Evolutionary conservation across 2,113 vertebrate genomes (phyloP).

Genomic region (Anguilla japonica): DNA sequence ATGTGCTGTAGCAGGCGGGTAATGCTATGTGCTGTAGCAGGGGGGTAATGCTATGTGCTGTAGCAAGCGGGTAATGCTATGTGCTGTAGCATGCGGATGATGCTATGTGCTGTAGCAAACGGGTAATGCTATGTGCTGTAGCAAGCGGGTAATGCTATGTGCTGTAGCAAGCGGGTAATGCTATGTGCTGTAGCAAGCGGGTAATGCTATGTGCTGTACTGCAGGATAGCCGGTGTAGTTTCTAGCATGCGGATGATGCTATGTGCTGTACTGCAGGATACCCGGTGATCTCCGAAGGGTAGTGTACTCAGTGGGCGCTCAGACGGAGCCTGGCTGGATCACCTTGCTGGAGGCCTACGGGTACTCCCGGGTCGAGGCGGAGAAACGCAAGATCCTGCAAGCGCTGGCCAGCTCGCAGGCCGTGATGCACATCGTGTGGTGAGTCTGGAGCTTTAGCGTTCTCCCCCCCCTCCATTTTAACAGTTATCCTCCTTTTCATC

Average conservation of each 20-base stretch:
- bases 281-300: slow-evolving; percentile 81
- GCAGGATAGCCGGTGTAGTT: no score
- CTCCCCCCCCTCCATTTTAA: no score
- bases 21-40: neutral
- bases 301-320: slow-evolving; percentile 82
- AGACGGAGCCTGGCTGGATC: slow-evolving; percentile 73
- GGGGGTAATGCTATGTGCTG: neutral
- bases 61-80: no score
- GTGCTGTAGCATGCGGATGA: no score
- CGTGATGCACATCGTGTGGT: slow-evolving; percentile 76
- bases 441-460: slow-evolving; percentile 40
- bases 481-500: neutral
- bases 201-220: no score
- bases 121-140: no score
- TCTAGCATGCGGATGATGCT: neutral
- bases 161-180: no score
- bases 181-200: no score
- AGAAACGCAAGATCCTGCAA: slow-evolving; percentile 83
- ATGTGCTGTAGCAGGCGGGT: neutral
- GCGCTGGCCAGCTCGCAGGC: slow-evolving; percentile 83
- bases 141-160: no score
- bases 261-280: slow-evolving; percentile 64
- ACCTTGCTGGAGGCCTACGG: slow-evolving; percentile 67
- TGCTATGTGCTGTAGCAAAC: no score
- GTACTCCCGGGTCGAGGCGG: slow-evolving; percentile 68